Percentiles rank a stretch among this genome's conserved stretches.
Evolutionary conservation across 2,888 invertebrate genomes (phyloP).

Genomic region (Lithosia quadra): DNA sequence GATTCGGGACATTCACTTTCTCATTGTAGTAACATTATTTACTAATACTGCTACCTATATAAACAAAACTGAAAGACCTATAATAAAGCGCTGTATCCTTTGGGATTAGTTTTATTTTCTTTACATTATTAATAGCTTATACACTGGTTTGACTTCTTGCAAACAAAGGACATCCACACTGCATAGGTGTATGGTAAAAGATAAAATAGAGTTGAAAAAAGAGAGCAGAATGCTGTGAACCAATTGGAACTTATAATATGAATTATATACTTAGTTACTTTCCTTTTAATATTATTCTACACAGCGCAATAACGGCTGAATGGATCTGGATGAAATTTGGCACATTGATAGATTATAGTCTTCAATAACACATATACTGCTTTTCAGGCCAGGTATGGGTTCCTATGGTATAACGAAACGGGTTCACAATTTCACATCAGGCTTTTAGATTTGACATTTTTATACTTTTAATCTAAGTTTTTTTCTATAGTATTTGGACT

Average conservation of each 20-base stretch:
- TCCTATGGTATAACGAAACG: no score
- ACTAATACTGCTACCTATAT: neutral
- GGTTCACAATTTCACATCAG: no score
- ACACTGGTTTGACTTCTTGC: neutral
- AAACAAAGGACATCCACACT: neutral
- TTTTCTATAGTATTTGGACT: no score
- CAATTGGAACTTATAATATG: neutral
- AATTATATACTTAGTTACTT: neutral
- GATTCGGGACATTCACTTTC: neutral
- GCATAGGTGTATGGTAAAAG: neutral
- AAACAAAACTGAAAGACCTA: slow-evolving; percentile 1
- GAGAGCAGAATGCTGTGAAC: neutral
- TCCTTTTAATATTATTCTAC: no score
- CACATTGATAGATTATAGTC: no score
- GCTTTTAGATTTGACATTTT: no score
- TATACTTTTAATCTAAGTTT: no score
- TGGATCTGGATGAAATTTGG: no score
- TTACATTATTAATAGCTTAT: neutral
- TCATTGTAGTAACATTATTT: neutral
- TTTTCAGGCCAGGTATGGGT: no score
- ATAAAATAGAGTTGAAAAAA: neutral
- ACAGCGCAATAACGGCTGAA: no score
- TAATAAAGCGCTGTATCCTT: neutral
- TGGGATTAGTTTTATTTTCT: neutral
- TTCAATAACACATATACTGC: no score